phyloP scores from a whole-genome alignment of 2,113 vertebrate genomes.

The Meleagris gallopavo region DNA sequence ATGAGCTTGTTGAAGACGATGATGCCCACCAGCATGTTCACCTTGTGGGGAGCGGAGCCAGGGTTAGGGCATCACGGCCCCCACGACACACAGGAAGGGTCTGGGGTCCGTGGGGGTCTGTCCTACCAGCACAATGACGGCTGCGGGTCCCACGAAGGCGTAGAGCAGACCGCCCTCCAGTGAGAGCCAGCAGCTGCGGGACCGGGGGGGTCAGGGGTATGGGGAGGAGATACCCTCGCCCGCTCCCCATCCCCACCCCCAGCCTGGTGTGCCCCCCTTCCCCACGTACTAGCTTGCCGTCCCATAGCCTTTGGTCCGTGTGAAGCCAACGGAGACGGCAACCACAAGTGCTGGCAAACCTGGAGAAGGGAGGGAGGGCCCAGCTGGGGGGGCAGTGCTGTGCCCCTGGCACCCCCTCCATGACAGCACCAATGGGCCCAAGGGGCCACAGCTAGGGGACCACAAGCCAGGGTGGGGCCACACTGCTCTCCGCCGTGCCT shows the following conservation, averaged over 20 bases:
- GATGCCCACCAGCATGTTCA: conserved; percentile 98
- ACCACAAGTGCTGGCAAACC: conserved; percentile 92
- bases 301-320: conserved; percentile 94
- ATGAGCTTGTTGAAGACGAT: conserved; percentile 99
- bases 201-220: not conserved
- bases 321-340: conserved; percentile 94
- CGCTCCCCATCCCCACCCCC: not conserved
- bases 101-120: not conserved
- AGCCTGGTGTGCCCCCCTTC: not conserved
- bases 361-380: conserved; percentile 36
- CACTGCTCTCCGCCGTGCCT: not conserved
- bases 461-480: not conserved
- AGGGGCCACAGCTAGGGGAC: rapidly evolving
- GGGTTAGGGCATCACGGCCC: not conserved
- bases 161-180: conserved; percentile 94
- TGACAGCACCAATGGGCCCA: not conserved
- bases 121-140: conserved; percentile 95
- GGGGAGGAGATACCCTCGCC: not conserved
- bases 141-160: conserved; percentile 93
- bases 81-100: rapidly evolving
- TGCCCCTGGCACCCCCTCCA: not conserved
- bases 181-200: conserved; percentile 91
- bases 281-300: conserved; percentile 92
- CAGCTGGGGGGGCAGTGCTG: not conserved
- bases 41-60: conserved; percentile 74